Evolutionary conservation across 2,888 invertebrate genomes (phyloP), one percentile per base, ranked within the genome.

Genomic region (Limnephilus rhombicus): DNA sequence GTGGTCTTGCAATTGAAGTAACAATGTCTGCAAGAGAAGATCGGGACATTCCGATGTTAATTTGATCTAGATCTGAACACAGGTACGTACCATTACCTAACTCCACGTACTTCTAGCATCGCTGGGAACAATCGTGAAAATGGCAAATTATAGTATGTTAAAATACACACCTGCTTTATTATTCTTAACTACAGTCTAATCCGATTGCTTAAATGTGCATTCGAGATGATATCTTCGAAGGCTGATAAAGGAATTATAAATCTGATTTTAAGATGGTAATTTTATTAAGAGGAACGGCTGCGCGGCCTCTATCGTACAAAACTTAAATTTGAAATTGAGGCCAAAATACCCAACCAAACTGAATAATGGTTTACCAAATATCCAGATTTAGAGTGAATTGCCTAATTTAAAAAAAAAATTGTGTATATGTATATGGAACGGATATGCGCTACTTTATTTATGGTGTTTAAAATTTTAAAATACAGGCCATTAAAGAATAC

Each of bases 21-120:
- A 18, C 53, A 18, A 5, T 24, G 53, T 68, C 53, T 68, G 53
- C 29, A 18, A 34, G 34, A 83, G 83, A 83, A 83, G 83, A 83
- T 31, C 24, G 83, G 31, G 83, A 83, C 83, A 83, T 83, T 83
- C 83, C 83, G 83, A 83, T 83, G 83, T 5, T 83, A 34, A 34
- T 83, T 83, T 31, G 83, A 34, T 83, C 83, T 83, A 83, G 31
- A 68, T 68, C 13, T 68, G 18, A 68, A 68, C 4, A 18, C 53
- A 68, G 53, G 24, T 68, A 68, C 18, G 24, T 68, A 68, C 24
- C 24, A 68, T 18, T 68, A 68, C 53, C 53, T 68, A 68, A 15
- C 18, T 68, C 7, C 24, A 24, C 53, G 53, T 68, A 68, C 53
- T 68, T 68, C 5, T 7, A 68, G 53, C 1, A 68, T 68, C 53